Evolutionary conservation across 2,797 vertebrate species (phyloP), one percentile per base, ranked within the genome.

Genomic region (Lagorchestes hirsutus): DNA sequence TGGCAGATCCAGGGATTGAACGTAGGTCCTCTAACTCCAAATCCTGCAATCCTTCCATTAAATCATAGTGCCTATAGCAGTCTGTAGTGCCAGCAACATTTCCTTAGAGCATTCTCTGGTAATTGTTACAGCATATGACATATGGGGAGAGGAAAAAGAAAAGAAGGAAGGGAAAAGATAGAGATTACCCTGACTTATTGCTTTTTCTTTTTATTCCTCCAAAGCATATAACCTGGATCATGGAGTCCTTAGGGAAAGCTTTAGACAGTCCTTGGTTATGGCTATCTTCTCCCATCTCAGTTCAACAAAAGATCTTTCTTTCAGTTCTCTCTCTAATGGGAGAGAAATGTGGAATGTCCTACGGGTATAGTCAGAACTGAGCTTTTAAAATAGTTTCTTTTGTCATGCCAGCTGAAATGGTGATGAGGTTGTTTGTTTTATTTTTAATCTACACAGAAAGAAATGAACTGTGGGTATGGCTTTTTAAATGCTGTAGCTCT

Each of bases 301-400:
- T 22, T 5, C 12, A 13, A 46, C 8, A 24, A 27, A 22, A 46
- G 40, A 87, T 50, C 24, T 50, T 74, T 40, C 18, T 40, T 46
- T 87, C 40, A 27, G 22, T 87, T 10, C 8, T 50, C 40, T 82
- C 2, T 87, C 74, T 87, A 87, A 87, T 87, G 74, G 22, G 40
- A 50, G 27, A 40, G 74, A 87, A 87, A 87, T 50, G 74, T 87
- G 40, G 40, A 24, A 87, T 87, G 40, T 27, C 74, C 74, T 50
- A 87, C 1, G 40, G 40, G 40, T 50, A 50, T 24, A 27, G 22
- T 46, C 40, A 87, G 40, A 28, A 27, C 24, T 50, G 74, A 87
- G 74, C 74, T 87, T 87, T 87, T 87, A 87, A 82, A 87, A 87
- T 87, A 87, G 52, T 95, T 13, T 90, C 56, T 92, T 74, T 58